phyloP scores from a whole-genome alignment of 2,113 vertebrate species.

The Phainopepla nitens region DNA sequence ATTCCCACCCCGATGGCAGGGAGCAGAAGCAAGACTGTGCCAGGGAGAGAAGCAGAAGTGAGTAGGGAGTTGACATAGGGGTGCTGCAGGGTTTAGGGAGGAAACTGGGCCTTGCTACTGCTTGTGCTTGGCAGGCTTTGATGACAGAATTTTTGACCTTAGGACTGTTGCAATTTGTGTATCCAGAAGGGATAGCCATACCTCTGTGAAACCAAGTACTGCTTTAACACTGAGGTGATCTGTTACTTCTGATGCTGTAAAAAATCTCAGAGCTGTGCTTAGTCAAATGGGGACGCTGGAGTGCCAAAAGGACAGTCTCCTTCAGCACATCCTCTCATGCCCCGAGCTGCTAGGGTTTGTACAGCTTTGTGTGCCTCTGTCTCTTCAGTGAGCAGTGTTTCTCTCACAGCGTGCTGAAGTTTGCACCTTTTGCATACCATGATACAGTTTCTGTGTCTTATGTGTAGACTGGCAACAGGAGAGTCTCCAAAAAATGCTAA shows the following conservation, averaged over 20 bases:
- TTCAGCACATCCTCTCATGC: background rate
- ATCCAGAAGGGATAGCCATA: background rate
- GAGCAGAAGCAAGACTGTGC: background rate
- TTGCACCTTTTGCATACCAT: background rate
- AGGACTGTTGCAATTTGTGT: background rate
- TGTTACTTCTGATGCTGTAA: background rate
- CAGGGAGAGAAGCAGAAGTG: constrained; percentile 17
- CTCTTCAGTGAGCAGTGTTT: background rate
- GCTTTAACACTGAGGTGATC: background rate
- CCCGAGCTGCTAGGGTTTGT: background rate
- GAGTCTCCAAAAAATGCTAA: background rate
- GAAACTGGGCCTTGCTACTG: background rate
- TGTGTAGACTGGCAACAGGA: background rate
- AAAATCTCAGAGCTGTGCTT: background rate
- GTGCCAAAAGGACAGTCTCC: background rate
- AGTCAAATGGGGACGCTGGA: background rate
- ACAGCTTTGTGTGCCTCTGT: background rate
- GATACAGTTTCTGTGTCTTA: background rate
- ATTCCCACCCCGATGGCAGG: background rate
- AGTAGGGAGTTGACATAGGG: background rate
- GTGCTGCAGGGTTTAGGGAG: background rate
- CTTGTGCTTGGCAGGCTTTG: background rate
- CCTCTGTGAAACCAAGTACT: background rate
- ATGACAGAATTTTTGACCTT: background rate
- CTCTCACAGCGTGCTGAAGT: fast-evolving